Base-by-base conservation (phyloP, 1,140 invertebrate genomes). In the Zeugodacus cucurbitae region DNA sequence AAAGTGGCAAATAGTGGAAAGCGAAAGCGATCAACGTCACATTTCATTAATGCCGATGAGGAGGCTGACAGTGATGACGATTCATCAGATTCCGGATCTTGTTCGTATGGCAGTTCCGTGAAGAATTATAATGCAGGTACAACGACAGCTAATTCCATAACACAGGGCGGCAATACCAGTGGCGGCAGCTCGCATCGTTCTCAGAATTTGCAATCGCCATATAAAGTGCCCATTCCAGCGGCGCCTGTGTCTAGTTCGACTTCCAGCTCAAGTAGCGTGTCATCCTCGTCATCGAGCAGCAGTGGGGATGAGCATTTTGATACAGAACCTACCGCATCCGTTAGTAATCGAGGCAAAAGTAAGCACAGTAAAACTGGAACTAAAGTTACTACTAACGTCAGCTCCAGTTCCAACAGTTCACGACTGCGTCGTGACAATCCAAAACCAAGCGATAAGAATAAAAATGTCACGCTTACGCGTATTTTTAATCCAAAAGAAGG, bases 391-490 rank as follows among this genome's bases (percentile, higher is more conserved):
- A 17, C 41, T 17, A n/a, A 41, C 10, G 6, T 20, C 74, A 82
- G 41, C 74, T 26, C 8, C 41, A 3, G 14, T 26, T 26, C 74
- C 2, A 82, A 34, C n/a, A 29, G 74, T 82, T 22, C 41, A n/a
- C 44, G 74, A 11, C 41, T 82, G n/a, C 74, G 82, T 44, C 92
- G 91, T 87, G 93, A 94, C 91, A 94, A 89, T 74, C 57, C 88
- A 29, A 89, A 89, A 87, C 41, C 74, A 34, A 90, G 87, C 88
- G 96, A 96, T 90, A 96, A 96, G 89, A 97, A 96, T 91, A 97
- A 97, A 91, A 96, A 94, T 89, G 95, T 95, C 88, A 96, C 96
- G 0, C 90, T 97, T 41, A 93, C 95, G 4, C 96, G 95, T 89
- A 91, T 97, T 20, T 97, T 96, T 90, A 95, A 95, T 89, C 95